Conservation (phyloP, 2,113 vertebrate genomes). For the Boleophthalmus pectinirostris region DNA sequence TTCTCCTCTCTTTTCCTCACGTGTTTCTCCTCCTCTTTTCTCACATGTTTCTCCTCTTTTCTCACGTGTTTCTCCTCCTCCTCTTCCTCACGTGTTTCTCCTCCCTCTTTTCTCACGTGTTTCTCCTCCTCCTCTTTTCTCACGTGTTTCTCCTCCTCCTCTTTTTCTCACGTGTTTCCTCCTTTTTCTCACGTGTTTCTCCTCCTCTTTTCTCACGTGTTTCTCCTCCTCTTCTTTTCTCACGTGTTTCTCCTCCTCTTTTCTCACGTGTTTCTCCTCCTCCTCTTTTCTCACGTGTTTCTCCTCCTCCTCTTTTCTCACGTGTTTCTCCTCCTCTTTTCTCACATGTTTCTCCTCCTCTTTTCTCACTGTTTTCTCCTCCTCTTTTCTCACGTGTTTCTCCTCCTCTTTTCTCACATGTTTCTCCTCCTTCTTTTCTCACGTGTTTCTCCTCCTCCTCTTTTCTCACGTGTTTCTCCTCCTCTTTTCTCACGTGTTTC, state of each 20-base stretch:
- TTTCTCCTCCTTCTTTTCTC: too few species aligned
- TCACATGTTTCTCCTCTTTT: not conserved
- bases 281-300: too few species aligned
- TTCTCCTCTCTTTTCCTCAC: too few species aligned
- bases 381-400: not conserved
- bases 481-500: not conserved
- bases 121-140: not conserved
- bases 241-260: not conserved
- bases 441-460: not conserved
- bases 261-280: not conserved
- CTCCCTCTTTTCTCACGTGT: not conserved
- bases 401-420: not conserved
- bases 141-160: not conserved
- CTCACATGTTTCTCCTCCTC: not conserved
- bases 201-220: not conserved
- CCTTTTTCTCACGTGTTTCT: not conserved
- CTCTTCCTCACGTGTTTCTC: too few species aligned
- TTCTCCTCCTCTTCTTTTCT: not conserved
- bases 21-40: not conserved
- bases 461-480: not conserved
- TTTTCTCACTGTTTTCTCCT: slow-evolving; percentile 53
- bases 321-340: not conserved
- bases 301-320: not conserved
- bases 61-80: not conserved
- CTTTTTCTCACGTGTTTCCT: too few species aligned